Evolutionary conservation across 1,140 invertebrate species (phyloP).

Genomic region (Neuroterus valhalla): DNA sequence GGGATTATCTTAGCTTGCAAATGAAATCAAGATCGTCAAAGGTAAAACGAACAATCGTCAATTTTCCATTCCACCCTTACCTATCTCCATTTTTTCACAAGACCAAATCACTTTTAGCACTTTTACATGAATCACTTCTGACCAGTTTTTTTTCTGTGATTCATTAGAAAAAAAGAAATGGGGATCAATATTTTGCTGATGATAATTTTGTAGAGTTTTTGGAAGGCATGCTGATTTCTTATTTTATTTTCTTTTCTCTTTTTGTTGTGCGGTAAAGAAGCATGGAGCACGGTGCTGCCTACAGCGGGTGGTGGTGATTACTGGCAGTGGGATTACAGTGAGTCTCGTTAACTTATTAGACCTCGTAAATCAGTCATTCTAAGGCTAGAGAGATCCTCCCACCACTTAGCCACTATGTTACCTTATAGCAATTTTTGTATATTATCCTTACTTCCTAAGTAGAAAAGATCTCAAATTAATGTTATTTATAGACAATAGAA

Average conservation of each 20-base stretch:
- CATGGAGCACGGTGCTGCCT: constrained; percentile 74
- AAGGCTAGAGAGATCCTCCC: constrained; percentile 6
- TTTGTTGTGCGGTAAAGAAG: constrained; percentile 66
- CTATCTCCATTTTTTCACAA: too few species aligned
- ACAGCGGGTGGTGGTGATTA: constrained; percentile 72
- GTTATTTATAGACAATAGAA: background rate
- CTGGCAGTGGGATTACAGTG: constrained; percentile 73
- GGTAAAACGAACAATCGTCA: too few species aligned
- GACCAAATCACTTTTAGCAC: too few species aligned
- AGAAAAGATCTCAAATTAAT: background rate
- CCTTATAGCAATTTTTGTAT: background rate
- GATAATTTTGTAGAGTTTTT: constrained; percentile 32
- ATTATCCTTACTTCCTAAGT: background rate
- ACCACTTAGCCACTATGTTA: background rate
- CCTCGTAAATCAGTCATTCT: constrained; percentile 41
- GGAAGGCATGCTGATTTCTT: constrained; percentile 38
- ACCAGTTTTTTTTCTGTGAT: too few species aligned
- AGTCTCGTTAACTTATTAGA: constrained; percentile 64
- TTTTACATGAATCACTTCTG: too few species aligned
- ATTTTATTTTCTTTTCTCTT: constrained; percentile 64
- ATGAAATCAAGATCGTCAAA: too few species aligned
- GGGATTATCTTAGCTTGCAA: too few species aligned
- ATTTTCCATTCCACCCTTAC: too few species aligned
- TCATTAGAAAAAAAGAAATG: too few species aligned
- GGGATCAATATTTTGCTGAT: constrained; percentile 17